A percentile compares a stretch with the other conserved stretches of the same genome.
Conservation (phyloP, 1,140 invertebrate species). For the Anastatus disparis region DNA sequence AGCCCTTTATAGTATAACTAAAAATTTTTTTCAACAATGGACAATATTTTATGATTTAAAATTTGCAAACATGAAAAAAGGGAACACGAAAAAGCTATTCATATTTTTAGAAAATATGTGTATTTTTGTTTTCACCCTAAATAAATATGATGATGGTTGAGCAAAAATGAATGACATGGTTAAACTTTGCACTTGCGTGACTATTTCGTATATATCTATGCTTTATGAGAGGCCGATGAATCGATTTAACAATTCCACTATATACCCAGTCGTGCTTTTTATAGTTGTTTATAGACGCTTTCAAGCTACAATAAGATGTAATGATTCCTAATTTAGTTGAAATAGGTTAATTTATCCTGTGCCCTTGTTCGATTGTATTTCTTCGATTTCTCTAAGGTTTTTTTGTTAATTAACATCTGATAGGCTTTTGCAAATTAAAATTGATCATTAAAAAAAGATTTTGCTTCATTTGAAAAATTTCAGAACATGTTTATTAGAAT, state of each 20-base stretch:
- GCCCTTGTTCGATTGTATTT: constrained; percentile 11
- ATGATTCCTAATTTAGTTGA: constrained; percentile 50
- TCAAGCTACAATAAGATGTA: constrained; percentile 43
- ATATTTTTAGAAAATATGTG: constrained; percentile 2
- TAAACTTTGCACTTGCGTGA: constrained; percentile 4
- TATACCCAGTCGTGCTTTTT: constrained; percentile 4
- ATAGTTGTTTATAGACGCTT: not conserved
- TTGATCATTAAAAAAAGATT: no score
- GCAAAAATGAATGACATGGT: constrained; percentile 9
- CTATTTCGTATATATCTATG: not conserved
- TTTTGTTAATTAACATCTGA: no score
- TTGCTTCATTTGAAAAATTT: no score
- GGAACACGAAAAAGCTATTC: constrained; percentile 1
- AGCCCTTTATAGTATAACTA: no score
- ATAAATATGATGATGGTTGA: no score
- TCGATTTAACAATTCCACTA: constrained; percentile 22
- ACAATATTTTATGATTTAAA: not conserved
- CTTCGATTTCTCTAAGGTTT: no score
- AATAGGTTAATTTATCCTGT: constrained; percentile 45
- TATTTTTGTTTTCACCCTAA: no score
- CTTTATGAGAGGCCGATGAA: not conserved
- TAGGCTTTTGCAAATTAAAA: no score
- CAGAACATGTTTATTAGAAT: no score
- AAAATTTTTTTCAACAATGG: not conserved
- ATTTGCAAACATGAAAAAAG: not conserved